These are phyloP conservation scores for Drosophila simulans DNA, from an alignment of 1,140 invertebrate species.

Conservation along the genomic window DNA sequence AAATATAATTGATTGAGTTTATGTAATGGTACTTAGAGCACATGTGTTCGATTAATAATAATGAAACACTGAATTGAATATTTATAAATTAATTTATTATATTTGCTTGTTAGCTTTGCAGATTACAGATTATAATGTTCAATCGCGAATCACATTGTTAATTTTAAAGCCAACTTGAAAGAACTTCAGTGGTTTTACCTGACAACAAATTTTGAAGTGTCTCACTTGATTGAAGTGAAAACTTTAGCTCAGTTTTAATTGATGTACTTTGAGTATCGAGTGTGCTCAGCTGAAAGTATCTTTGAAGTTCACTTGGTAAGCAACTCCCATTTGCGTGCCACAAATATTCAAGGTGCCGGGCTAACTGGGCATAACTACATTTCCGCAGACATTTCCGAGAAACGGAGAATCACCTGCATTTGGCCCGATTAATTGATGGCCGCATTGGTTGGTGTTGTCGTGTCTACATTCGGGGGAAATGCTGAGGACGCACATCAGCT, in stretches of 20 bases:
- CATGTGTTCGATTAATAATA: too few relatives aligned
- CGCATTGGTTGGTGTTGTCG: too few relatives aligned
- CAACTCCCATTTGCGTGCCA: background rate
- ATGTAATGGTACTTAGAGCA: background rate
- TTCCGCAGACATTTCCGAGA: conserved; percentile 12
- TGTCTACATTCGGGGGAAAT: too few relatives aligned
- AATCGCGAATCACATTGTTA: too few relatives aligned
- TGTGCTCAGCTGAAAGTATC: background rate
- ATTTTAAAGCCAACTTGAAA: background rate
- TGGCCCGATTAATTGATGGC: background rate
- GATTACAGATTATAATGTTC: too few relatives aligned
- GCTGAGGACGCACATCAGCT: background rate
- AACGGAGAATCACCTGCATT: conserved; percentile 7
- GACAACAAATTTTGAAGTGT: background rate
- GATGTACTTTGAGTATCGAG: background rate
- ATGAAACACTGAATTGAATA: too few relatives aligned
- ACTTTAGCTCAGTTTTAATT: conserved; percentile 1
- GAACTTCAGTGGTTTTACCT: background rate
- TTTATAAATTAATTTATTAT: too few relatives aligned
- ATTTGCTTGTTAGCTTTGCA: too few relatives aligned
- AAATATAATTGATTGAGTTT: background rate
- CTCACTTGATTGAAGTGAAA: conserved; percentile 7
- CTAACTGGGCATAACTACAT: background rate
- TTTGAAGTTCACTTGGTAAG: background rate
- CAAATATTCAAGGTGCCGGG: background rate